phyloP scores from a whole-genome alignment of 2,888 invertebrate species.

The Volucella zonaria region DNA sequence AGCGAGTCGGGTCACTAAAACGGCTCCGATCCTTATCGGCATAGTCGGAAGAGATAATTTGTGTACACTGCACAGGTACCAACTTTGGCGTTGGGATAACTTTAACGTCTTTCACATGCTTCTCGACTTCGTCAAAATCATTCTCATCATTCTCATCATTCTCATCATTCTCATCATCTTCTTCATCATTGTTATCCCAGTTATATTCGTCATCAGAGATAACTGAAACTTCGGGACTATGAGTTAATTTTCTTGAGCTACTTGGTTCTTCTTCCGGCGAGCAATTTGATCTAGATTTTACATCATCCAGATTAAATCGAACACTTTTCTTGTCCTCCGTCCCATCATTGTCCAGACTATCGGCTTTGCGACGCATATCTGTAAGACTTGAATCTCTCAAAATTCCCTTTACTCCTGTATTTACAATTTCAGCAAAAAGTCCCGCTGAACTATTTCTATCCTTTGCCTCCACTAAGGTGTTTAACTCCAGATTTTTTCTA shows the following conservation, averaged over 20 bases:
- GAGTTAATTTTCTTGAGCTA: conserved; percentile 77
- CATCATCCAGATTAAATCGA: conserved; percentile 84
- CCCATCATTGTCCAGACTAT: conserved; percentile 76
- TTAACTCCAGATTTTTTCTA: conserved; percentile 73
- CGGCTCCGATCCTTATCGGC: conserved; percentile 73
- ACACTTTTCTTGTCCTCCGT: conserved; percentile 90
- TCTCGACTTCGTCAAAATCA: conserved; percentile 80
- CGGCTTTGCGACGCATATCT: conserved; percentile 79
- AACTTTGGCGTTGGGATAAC: conserved; percentile 81
- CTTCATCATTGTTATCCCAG: conserved; percentile 78
- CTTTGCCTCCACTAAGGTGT: conserved; percentile 67
- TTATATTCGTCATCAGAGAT: conserved; percentile 78
- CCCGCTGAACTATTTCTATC: conserved; percentile 76
- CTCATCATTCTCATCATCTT: conserved; percentile 77
- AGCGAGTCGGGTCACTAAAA: conserved; percentile 72
- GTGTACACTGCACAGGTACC: conserved; percentile 78
- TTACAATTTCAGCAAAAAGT: conserved; percentile 67
- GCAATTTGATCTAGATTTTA: conserved; percentile 74
- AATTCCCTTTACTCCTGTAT: conserved; percentile 84
- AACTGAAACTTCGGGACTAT: conserved; percentile 79
- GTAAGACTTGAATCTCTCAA: conserved; percentile 85
- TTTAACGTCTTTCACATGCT: conserved; percentile 81
- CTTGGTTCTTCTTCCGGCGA: conserved; percentile 79
- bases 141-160: conserved; percentile 77
- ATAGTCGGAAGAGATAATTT: conserved; percentile 76